Conservation (phyloP, 2,113 vertebrate genomes). For the Oplegnathus fasciatus region DNA sequence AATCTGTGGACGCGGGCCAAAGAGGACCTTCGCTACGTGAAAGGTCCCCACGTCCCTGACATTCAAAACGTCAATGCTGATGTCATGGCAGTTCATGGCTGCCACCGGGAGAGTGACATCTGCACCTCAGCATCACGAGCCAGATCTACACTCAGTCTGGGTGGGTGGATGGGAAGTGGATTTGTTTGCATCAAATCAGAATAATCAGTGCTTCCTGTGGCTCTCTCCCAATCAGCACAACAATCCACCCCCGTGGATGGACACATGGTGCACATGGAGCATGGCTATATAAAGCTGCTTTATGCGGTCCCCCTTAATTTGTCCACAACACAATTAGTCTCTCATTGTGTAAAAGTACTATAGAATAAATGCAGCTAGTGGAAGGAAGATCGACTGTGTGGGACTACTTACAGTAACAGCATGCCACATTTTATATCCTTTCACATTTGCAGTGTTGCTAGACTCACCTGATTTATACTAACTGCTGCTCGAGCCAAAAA, state of each 20-base stretch:
- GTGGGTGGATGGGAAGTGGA: neutral
- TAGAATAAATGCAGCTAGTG: neutral
- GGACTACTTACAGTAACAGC: neutral
- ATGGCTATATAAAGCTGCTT: slow-evolving; percentile 12
- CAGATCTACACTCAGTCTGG: neutral
- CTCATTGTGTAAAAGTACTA: neutral
- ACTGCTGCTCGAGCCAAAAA: neutral
- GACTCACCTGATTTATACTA: neutral
- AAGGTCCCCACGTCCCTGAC: slow-evolving; percentile 50
- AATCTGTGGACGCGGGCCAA: slow-evolving; percentile 17
- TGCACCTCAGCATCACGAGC: slow-evolving; percentile 23
- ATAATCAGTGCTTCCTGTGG: neutral
- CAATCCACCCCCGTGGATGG: neutral
- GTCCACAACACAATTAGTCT: neutral
- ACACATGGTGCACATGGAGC: slow-evolving; percentile 10
- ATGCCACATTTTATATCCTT: neutral
- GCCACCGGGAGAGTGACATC: slow-evolving; percentile 26
- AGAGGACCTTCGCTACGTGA: slow-evolving; percentile 19
- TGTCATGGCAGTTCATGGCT: slow-evolving; percentile 7
- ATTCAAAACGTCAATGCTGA: slow-evolving; percentile 54
- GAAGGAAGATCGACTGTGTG: neutral
- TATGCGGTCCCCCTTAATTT: neutral
- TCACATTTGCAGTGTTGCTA: neutral
- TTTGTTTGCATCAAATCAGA: slow-evolving; percentile 4
- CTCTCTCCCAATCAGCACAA: slow-evolving; percentile 11